phyloP scores from a whole-genome alignment of 2,113 vertebrate genomes.

The Parus major region DNA sequence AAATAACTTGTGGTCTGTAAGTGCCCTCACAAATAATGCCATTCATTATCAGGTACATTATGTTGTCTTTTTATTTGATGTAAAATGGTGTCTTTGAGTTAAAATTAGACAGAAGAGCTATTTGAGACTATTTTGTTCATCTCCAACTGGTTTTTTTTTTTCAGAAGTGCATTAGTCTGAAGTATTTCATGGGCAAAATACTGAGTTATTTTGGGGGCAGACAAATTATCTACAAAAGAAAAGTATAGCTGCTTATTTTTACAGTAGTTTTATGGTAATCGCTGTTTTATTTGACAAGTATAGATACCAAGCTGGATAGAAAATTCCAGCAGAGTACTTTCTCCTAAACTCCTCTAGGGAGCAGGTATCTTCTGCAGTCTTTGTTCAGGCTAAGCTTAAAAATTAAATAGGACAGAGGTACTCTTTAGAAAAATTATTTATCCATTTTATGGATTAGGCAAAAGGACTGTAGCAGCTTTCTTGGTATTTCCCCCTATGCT shows the following conservation, averaged over 20 bases:
- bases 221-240: not conserved
- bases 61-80: conserved; percentile 15
- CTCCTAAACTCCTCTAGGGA: not conserved
- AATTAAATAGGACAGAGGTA: not conserved
- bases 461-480: not conserved
- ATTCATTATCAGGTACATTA: conserved; percentile 38
- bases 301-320: not conserved
- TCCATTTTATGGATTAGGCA: not conserved
- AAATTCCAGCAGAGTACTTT: not conserved
- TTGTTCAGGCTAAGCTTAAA: not conserved
- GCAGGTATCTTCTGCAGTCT: not conserved
- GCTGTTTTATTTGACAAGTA: not conserved
- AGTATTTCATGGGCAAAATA: conserved; percentile 28
- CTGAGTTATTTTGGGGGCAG: not conserved
- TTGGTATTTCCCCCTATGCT: not conserved
- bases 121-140: conserved; percentile 47
- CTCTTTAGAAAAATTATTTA: not conserved
- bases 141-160: conserved; percentile 23
- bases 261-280: not conserved
- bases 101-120: conserved; percentile 47
- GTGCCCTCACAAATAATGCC: not conserved
- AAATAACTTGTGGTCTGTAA: conserved; percentile 1
- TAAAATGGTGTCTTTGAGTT: conserved; percentile 26
- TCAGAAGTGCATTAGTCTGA: conserved; percentile 46
- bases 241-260: conserved; percentile 26